Evolutionary conservation across 2,888 invertebrate species (phyloP).

Genomic region (Drosophila rubida): DNA sequence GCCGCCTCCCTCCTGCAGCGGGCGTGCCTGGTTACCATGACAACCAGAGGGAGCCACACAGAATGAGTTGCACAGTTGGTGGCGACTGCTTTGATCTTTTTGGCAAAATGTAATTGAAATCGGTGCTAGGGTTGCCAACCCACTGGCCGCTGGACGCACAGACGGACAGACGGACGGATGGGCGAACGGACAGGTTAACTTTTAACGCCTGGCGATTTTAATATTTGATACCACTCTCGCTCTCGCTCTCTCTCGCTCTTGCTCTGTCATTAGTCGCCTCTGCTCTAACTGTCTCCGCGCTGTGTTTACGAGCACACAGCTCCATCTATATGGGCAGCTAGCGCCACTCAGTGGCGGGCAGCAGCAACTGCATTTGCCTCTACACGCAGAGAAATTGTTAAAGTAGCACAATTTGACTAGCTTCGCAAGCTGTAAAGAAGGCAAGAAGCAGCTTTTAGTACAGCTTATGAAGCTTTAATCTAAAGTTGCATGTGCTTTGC

Average conservation of each 20-base stretch:
- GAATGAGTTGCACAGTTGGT: not conserved
- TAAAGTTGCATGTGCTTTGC: too few species aligned
- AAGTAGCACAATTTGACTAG: too few species aligned
- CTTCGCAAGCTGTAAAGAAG: too few species aligned
- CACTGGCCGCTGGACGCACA: not conserved
- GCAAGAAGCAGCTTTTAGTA: too few species aligned
- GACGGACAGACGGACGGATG: not conserved
- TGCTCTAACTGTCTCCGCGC: not conserved
- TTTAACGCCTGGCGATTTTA: slow-evolving; percentile 3
- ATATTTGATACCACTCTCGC: slow-evolving; percentile 11
- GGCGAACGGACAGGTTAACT: not conserved
- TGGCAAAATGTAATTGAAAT: slow-evolving; percentile 4
- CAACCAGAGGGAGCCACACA: not conserved
- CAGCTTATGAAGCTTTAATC: too few species aligned
- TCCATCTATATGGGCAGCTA: slow-evolving; percentile 5
- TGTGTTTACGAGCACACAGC: not conserved
- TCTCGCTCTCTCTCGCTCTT: not conserved
- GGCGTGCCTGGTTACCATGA: not conserved
- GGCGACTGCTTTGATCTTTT: not conserved
- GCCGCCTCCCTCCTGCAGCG: too few species aligned
- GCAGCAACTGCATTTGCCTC: not conserved
- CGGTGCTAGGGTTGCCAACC: slow-evolving; percentile 1
- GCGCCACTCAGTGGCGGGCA: not conserved
- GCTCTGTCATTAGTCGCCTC: not conserved
- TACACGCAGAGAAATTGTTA: slow-evolving; percentile 2